Base-by-base conservation (phyloP, 2,888 invertebrate genomes). In the Myopa tessellatipennis region DNA sequence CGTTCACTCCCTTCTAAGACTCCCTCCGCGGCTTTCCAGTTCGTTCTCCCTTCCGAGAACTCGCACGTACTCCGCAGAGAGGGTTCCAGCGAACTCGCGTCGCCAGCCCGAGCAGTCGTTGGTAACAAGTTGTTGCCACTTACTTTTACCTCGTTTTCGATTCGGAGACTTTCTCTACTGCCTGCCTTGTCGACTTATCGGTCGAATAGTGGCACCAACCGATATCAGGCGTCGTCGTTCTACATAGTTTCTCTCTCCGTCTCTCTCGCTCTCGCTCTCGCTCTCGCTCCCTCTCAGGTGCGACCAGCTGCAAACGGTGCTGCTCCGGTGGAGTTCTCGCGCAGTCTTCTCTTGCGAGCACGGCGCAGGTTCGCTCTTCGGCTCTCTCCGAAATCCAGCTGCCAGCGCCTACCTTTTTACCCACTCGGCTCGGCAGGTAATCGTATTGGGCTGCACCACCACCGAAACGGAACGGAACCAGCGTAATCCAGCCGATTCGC, bases 51-150 rank as follows among this genome's bases (percentile, higher is more conserved):
- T 55, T 55, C 5, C 5, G 10, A 55, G 14, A 14, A 55, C 55
- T 8, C 5, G 16, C 14, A 55, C 5, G 10, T 55, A 45, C 55
- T 55, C 14, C n/a, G 5, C 14, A n/a, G 16, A 4, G 5, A 34
- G 65, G 14, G 61, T 34, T 34, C 36, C 36, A 36, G 65, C 34
- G 34, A 16, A 36, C 65, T 34, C 6, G 26, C n/a, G 34, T 63
- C 26, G 10, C 34, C 61, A 50, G 1, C 3, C 26, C 26, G 61
- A 63, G 18, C 7, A 34, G 10, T 65, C 14, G 12, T 65, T 65
- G 65, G 36, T 65, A 65, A 65, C 65, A 65, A 34, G 38, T 65
- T 65, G 65, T 65, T 65, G 8, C 65, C 65, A 65, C 26, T 34
- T 36, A 65, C 36, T 34, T 45, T 45, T n/a, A 3, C 45, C 55